These are phyloP conservation scores for Corythornis leucogaster DNA, from an alignment of 2,797 vertebrate genomes.

Conservation along the genomic window DNA sequence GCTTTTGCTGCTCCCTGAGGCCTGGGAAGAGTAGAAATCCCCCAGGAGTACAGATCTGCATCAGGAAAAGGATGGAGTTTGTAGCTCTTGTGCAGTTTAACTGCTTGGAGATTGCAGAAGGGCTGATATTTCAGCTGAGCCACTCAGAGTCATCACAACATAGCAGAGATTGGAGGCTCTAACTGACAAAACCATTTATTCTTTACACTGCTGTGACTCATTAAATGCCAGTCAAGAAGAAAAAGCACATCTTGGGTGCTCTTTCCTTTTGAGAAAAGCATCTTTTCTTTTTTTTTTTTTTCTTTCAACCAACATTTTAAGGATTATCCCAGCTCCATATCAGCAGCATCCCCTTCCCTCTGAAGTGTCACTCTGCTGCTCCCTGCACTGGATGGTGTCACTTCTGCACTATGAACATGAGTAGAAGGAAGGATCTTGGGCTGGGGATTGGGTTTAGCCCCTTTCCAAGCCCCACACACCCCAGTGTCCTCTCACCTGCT, in stretches of 20 bases:
- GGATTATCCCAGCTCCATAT: background rate
- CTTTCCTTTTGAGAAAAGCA: background rate
- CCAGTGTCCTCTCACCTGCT: background rate
- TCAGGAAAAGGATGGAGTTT: background rate
- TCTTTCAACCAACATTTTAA: background rate
- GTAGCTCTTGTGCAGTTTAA: background rate
- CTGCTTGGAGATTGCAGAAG: background rate
- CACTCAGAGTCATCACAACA: background rate
- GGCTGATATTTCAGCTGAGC: background rate
- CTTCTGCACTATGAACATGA: background rate
- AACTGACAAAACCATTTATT: background rate
- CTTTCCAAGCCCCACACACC: background rate
- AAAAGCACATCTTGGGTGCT: background rate
- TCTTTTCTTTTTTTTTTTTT: background rate
- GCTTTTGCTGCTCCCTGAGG: background rate
- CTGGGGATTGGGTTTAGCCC: background rate
- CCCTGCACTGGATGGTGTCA: background rate
- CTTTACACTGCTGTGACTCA: background rate
- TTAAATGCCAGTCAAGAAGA: background rate
- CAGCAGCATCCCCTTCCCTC: background rate
- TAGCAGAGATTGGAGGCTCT: background rate
- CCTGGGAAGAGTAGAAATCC: background rate
- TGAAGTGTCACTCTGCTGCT: background rate
- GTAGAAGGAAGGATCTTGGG: background rate
- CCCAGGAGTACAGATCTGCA: no score